Evolutionary conservation across 2,888 invertebrate genomes (phyloP), one percentile per base, ranked within the genome.

Genomic region (Terebella lapidaria): DNA sequence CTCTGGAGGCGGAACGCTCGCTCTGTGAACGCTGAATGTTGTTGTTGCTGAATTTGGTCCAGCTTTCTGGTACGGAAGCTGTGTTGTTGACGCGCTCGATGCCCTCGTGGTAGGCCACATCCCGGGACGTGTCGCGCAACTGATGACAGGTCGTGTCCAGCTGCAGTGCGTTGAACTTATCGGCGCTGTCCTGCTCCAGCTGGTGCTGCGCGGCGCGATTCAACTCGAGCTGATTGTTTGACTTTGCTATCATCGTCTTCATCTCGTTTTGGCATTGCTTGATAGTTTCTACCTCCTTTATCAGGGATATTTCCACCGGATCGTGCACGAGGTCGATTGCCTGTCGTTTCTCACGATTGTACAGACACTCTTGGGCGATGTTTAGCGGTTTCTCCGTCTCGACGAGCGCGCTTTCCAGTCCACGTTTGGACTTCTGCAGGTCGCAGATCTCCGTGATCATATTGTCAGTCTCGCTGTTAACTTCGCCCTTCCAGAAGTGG

Each of bases 271-370:
- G 91, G 66, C 88, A 86, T 68, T 87, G 87, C 59, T 90, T 86
- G 70, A 94, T 85, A 59, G 87, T 87, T 70, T 92, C 89, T 45
- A 93, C 88, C 83, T 95, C 95, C 77, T 81, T 86, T 26, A 95
- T 84, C 47, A 95, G 83, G 10, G 89, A 87, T 78, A 90, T 91
- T 78, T 95, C 94, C 35, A 91, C 90, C 53, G 88, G 85, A 74
- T 95, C 94, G 74, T 94, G 94, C 1, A 94, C 93, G 71, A 93
- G 86, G 80, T 95, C 94, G 71, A 91, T 85, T 56, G 90, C 91
- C 81, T 90, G 89, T 63, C 94, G 85, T 72, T 90, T 90, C 84
- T 94, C 94, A 58, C 94, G 84, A 76, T 93, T 89, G 81, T 94
- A 94, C 53, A 95, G 85, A 77, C 94, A 94, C 81, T 95, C 94